Evolutionary conservation across 2,888 invertebrate species (phyloP).

Genomic region (Leptopilina myrica): DNA sequence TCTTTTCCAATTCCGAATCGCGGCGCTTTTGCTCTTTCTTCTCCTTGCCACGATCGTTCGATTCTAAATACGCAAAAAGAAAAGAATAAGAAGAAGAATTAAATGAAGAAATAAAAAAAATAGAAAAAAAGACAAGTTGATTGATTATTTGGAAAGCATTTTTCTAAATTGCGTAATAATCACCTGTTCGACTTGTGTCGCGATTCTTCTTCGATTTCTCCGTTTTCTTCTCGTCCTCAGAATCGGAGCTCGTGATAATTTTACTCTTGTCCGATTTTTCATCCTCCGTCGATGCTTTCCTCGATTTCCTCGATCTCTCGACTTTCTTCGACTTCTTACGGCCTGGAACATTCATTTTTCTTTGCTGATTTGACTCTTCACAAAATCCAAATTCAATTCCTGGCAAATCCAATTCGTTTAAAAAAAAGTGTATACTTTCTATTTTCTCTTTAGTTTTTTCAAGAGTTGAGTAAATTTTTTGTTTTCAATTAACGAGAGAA

Average conservation of each 20-base stretch:
- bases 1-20: conserved; percentile 78
- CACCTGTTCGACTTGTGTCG: conserved; percentile 67
- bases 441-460: not conserved
- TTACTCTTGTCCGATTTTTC: conserved; percentile 78
- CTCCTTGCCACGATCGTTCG: conserved; percentile 76
- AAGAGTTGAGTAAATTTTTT: not conserved
- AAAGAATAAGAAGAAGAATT: no score
- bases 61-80: conserved; percentile 54
- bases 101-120: no score
- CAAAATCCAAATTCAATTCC: not conserved
- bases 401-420: not conserved
- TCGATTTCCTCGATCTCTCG: conserved; percentile 70
- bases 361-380: not conserved
- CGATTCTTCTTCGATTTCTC: conserved; percentile 70
- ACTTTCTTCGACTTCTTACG: conserved; percentile 70
- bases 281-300: conserved; percentile 76
- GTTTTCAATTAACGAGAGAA: no score
- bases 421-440: not conserved
- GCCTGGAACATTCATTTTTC: conserved; percentile 53
- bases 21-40: conserved; percentile 73
- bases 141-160: no score
- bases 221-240: conserved; percentile 77
- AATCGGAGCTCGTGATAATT: conserved; percentile 78
- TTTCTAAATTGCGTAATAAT: no score
- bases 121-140: not conserved